Conservation (phyloP, 2,888 invertebrate species). For the Isotomurus palustris region DNA sequence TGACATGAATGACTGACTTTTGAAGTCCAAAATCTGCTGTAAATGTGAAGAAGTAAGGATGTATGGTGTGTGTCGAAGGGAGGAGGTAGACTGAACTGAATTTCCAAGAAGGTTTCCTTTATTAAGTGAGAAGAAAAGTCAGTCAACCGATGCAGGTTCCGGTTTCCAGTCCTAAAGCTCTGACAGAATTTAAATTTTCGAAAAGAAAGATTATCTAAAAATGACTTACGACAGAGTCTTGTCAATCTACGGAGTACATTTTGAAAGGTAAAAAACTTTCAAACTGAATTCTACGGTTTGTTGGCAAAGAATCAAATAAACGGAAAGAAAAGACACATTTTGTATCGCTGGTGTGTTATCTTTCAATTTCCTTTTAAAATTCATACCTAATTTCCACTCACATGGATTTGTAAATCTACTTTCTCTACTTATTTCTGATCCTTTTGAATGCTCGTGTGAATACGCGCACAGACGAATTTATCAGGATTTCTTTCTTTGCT, state of each 20-base stretch:
- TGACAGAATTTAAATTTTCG: constrained; percentile 11
- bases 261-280: no score
- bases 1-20: constrained; percentile 10
- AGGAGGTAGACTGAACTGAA: constrained; percentile 1
- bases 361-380: no score
- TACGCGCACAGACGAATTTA: not conserved
- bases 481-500: not conserved
- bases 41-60: no score
- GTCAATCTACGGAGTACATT: not conserved
- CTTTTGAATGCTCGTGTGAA: not conserved
- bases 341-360: no score
- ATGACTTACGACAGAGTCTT: not conserved
- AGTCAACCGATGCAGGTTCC: constrained; percentile 17
- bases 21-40: not conserved
- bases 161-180: constrained; percentile 3
- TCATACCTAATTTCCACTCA: no score
- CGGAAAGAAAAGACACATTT: no score
- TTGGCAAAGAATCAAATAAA: no score
- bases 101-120: constrained; percentile 10
- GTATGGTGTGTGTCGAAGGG: not conserved
- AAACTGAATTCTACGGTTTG: no score
- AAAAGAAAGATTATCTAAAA: constrained; percentile 2
- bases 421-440: no score
- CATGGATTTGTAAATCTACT: no score
- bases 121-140: constrained; percentile 8